A percentile compares a stretch with the other conserved stretches of the same genome.
These are phyloP conservation scores for Sternotherus odoratus DNA, from an alignment of 2,797 vertebrate species.

Conservation along the genomic window DNA sequence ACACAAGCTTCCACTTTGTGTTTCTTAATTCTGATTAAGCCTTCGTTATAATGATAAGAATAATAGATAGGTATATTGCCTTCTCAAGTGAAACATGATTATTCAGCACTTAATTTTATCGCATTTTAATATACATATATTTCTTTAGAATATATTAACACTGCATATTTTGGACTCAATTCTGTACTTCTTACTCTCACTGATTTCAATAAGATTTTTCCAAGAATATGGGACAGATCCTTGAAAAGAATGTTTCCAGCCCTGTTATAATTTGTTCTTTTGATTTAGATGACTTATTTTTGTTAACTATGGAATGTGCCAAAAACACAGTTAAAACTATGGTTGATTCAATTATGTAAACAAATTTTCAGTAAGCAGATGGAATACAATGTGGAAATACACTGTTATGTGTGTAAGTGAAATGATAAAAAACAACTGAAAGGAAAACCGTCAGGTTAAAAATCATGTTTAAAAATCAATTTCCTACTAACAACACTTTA, in stretches of 20 bases:
- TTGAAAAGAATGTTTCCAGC: neutral
- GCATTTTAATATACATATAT: slow-evolving; percentile 38
- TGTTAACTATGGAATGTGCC: neutral
- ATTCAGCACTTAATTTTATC: slow-evolving; percentile 47
- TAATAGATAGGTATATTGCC: slow-evolving; percentile 55
- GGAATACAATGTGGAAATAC: neutral
- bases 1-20: slow-evolving; percentile 19
- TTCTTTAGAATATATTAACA: slow-evolving; percentile 38
- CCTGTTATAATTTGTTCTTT: neutral
- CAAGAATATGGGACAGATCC: neutral
- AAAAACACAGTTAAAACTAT: neutral
- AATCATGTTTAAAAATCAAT: neutral
- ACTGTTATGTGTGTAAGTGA: neutral
- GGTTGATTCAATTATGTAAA: neutral
- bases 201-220: neutral
- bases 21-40: slow-evolving; percentile 60
- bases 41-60: slow-evolving; percentile 43
- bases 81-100: slow-evolving; percentile 37
- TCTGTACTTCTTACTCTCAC: slow-evolving; percentile 41
- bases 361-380: neutral
- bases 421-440: neutral
- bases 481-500: neutral
- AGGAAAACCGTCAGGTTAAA: neutral
- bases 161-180: neutral
- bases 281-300: neutral